These are phyloP conservation scores for Dendropsophus ebraccatus DNA, from an alignment of 2,113 vertebrate species.

Conservation along the genomic window DNA sequence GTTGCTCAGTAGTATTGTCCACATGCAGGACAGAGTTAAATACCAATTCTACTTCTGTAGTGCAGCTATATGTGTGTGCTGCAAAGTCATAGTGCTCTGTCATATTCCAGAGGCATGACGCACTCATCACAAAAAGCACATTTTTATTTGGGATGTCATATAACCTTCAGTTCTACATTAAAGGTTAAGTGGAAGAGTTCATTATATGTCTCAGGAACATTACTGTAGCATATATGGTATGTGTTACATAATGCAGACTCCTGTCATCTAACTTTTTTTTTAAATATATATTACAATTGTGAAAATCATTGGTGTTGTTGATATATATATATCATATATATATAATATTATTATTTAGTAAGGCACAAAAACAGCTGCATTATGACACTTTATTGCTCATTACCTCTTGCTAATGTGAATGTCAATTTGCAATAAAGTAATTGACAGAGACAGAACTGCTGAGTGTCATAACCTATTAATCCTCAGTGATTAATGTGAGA, in stretches of 20 bases:
- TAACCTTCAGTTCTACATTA: conserved; percentile 32
- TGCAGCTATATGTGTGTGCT: background rate
- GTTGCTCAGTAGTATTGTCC: background rate
- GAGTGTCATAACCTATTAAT: conserved; percentile 43
- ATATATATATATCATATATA: too few species aligned
- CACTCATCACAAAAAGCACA: background rate
- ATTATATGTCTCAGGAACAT: too few species aligned
- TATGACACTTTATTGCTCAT: conserved; percentile 13
- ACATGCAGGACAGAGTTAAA: background rate
- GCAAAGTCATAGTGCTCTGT: background rate
- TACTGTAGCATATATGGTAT: too few species aligned
- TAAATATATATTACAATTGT: too few species aligned
- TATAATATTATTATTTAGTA: too few species aligned
- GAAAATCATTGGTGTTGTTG: too few species aligned
- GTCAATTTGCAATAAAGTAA: conserved; percentile 39
- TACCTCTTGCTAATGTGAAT: conserved; percentile 35
- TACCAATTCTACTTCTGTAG: background rate
- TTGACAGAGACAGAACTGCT: conserved; percentile 33
- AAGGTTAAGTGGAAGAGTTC: background rate
- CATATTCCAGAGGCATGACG: too few species aligned
- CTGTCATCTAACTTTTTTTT: too few species aligned
- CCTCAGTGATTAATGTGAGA: conserved; percentile 5
- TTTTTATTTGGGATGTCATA: background rate
- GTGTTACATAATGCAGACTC: too few species aligned
- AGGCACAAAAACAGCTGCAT: conserved; percentile 22